Conservation (phyloP, 2,888 invertebrate genomes). For the Diaperis boleti region DNA sequence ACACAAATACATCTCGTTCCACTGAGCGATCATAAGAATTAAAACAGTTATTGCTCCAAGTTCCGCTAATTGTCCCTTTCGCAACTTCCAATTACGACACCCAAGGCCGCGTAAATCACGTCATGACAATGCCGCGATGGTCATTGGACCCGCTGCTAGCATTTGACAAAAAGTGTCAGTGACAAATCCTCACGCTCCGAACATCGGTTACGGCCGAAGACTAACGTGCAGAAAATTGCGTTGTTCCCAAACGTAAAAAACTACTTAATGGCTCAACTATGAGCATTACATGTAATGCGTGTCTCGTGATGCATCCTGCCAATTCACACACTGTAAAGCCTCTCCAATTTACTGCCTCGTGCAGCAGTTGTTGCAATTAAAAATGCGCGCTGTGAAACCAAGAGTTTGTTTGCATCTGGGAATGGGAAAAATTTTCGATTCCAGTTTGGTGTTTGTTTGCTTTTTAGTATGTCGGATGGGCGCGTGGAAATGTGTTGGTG, state of each 20-base stretch:
- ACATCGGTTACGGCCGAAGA: constrained; percentile 36
- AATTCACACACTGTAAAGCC: constrained; percentile 44
- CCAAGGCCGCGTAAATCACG: constrained; percentile 15
- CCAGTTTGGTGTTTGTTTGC: too few relatives aligned
- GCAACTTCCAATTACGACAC: not conserved
- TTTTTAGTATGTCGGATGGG: too few relatives aligned
- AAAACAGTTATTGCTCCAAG: too few relatives aligned
- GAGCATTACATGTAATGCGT: constrained; percentile 51
- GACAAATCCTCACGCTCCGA: constrained; percentile 38
- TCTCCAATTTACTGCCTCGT: constrained; percentile 34
- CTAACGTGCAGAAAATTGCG: constrained; percentile 53
- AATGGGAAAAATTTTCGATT: constrained; percentile 2
- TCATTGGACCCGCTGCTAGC: constrained; percentile 11
- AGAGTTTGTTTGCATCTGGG: not conserved
- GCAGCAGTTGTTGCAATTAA: constrained; percentile 22
- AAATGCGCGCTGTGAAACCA: constrained; percentile 9
- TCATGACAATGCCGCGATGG: not conserved
- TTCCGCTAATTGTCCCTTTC: not conserved
- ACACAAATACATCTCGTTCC: too few relatives aligned
- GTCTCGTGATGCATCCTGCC: constrained; percentile 49
- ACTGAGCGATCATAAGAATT: too few relatives aligned
- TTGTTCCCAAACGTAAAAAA: constrained; percentile 38
- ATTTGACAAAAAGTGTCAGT: constrained; percentile 22
- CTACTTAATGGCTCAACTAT: constrained; percentile 48
- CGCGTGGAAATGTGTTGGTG: too few relatives aligned